These are phyloP conservation scores for Drosophila parabipectinata DNA, from an alignment of 1,140 invertebrate genomes.

Conservation along the genomic window DNA sequence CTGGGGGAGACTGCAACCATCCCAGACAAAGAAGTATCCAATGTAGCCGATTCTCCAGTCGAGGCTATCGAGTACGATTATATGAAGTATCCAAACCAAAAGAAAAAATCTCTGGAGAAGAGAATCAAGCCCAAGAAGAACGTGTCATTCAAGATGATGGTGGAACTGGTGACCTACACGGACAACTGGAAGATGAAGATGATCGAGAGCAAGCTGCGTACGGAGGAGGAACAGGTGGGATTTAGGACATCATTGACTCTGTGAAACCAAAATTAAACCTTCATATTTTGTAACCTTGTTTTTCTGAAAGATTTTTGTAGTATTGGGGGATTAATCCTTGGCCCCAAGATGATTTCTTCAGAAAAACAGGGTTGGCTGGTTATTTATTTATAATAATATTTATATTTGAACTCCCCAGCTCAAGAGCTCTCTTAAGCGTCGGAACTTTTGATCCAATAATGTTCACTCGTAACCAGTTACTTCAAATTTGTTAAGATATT, in stretches of 20 bases:
- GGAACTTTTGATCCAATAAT: constrained; percentile 20
- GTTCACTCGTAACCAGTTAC: neutral
- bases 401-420: neutral
- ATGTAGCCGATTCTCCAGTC: neutral
- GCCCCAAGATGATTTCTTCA: neutral
- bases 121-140: constrained; percentile 9
- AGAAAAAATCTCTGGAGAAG: constrained; percentile 25
- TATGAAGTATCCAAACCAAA: constrained; percentile 56
- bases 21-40: neutral
- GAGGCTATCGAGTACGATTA: constrained; percentile 55
- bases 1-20: neutral
- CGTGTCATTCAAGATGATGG: constrained; percentile 55
- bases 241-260: too few species aligned
- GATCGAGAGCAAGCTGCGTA: constrained; percentile 35
- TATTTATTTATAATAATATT: too few species aligned
- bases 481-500: constrained; percentile 3
- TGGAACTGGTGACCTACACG: constrained; percentile 56
- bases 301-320: neutral
- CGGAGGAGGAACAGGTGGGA: constrained; percentile 67
- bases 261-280: neutral
- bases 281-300: neutral
- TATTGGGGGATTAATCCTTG: neutral
- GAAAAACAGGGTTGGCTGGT: neutral
- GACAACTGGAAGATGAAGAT: constrained; percentile 54
- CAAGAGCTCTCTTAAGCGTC: constrained; percentile 12